Evolutionary conservation across 2,113 vertebrate species (phyloP).

Genomic region (Gallinago media): DNA sequence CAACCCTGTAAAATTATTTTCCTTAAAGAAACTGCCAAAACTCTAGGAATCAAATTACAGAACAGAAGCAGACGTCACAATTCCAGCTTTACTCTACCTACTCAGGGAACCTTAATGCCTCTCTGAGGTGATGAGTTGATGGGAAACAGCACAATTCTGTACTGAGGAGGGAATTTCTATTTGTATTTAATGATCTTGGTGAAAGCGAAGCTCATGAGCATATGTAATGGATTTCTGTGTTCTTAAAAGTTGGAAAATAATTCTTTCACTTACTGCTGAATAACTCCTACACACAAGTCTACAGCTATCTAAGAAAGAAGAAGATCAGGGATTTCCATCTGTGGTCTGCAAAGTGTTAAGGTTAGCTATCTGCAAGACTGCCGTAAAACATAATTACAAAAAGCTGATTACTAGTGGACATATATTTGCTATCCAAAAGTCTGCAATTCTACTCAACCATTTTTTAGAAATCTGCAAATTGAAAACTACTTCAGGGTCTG

Average conservation of each 20-base stretch:
- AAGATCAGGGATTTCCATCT: background rate
- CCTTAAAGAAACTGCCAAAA: constrained; percentile 64
- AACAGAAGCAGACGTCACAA: constrained; percentile 34
- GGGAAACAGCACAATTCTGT: constrained; percentile 14
- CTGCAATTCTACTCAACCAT: background rate
- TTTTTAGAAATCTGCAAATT: background rate
- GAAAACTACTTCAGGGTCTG: background rate
- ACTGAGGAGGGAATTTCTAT: background rate
- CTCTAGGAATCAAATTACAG: constrained; percentile 62
- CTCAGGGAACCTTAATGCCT: constrained; percentile 8
- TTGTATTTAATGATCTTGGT: constrained; percentile 20
- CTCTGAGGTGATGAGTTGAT: constrained; percentile 56
- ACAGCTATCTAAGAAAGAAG: background rate
- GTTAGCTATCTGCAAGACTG: background rate
- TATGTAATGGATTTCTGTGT: constrained; percentile 40
- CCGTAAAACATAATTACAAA: background rate
- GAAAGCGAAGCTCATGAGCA: constrained; percentile 42
- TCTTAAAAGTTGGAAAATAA: constrained; percentile 34
- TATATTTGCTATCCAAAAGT: background rate
- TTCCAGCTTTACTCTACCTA: constrained; percentile 37
- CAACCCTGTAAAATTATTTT: constrained; percentile 42
- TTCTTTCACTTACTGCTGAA: background rate
- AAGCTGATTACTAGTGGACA: background rate
- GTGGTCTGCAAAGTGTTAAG: background rate
- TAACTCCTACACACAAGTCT: background rate